These are phyloP conservation scores for Crepidodera aurea DNA, from an alignment of 2,888 invertebrate species.

Conservation along the genomic window DNA sequence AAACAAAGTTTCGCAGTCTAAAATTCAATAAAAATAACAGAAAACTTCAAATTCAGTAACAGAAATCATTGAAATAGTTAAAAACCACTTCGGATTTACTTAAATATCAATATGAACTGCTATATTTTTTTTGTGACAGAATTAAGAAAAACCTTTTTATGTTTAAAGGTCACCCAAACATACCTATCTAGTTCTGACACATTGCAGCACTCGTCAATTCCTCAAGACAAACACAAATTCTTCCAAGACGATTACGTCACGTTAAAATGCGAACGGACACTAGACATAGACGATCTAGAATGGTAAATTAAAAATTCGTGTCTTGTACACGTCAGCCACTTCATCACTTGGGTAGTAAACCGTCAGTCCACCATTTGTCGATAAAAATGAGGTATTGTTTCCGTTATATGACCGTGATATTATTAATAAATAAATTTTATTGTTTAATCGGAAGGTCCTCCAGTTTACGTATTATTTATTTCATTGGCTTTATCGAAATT, in stretches of 20 bases:
- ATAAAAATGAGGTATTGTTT: conserved; percentile 30
- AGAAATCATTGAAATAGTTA: no score
- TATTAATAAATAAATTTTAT: conserved; percentile 21
- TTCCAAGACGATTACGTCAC: not conserved
- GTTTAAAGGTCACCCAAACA: no score
- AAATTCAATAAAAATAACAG: no score
- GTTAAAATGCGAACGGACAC: not conserved
- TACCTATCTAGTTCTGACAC: no score
- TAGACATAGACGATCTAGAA: not conserved
- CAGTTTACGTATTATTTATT: conserved; percentile 10
- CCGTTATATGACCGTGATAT: conserved; percentile 22
- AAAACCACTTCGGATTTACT: no score
- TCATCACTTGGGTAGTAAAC: conserved; percentile 2
- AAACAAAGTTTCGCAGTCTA: no score
- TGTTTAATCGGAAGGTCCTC: conserved; percentile 9
- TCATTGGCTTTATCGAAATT: conserved; percentile 11
- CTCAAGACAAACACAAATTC: no score
- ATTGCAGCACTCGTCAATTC: no score
- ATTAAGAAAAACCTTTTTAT: no score
- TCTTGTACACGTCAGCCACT: conserved; percentile 6
- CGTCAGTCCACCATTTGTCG: conserved; percentile 5
- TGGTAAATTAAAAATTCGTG: conserved; percentile 7
- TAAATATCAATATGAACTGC: no score
- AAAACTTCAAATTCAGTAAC: no score
- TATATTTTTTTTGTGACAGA: no score